Evolutionary conservation across 2,797 vertebrate species (phyloP).

Genomic region (Delichon dasypus): DNA sequence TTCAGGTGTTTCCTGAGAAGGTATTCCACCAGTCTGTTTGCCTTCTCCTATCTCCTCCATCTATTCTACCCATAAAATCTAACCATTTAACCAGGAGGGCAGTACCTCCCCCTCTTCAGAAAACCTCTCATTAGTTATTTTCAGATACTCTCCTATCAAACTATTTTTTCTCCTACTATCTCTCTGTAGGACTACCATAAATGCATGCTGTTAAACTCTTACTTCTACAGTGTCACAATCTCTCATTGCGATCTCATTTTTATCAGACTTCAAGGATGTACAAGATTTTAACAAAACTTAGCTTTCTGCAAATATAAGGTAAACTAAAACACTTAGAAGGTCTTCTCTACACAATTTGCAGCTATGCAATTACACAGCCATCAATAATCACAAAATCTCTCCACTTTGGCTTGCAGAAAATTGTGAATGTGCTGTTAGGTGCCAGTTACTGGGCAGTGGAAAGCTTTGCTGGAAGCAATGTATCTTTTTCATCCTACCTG

Average conservation of each 20-base stretch:
- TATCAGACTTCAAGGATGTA: background rate
- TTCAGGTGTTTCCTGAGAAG: background rate
- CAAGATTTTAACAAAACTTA: background rate
- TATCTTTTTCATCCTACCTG: conserved; percentile 77
- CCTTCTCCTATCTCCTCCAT: background rate
- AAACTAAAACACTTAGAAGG: background rate
- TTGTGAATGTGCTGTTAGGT: background rate
- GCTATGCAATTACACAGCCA: background rate
- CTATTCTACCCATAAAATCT: background rate
- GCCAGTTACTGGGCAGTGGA: background rate
- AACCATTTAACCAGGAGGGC: background rate
- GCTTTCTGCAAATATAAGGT: background rate
- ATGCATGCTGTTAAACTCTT: background rate
- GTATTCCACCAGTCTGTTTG: background rate
- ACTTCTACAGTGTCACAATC: background rate
- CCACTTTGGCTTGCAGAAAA: background rate
- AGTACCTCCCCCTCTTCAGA: background rate
- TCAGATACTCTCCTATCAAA: background rate
- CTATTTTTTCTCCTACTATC: background rate
- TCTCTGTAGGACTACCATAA: background rate
- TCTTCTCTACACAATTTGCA: background rate
- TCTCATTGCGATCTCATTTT: background rate
- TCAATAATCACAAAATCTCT: background rate
- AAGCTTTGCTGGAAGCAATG: background rate
- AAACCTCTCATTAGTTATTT: background rate